Evolutionary conservation across 2,113 vertebrate species (phyloP).

Genomic region (Indicator indicator): DNA sequence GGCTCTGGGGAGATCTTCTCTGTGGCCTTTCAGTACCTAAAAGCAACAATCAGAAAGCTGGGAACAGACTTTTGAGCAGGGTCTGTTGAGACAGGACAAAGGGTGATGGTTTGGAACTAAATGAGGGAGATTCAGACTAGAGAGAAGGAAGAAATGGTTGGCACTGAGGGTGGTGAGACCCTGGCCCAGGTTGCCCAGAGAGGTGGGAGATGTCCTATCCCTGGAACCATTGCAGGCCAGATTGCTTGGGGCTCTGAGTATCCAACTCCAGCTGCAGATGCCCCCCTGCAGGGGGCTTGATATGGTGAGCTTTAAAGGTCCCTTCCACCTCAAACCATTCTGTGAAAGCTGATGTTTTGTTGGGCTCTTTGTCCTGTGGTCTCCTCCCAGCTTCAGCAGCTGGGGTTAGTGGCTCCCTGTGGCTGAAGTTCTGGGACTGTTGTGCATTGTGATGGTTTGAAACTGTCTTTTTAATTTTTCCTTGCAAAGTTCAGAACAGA

Average conservation of each 20-base stretch:
- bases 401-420: accelerated
- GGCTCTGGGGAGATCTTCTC: neutral
- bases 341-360: neutral
- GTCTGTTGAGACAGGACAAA: neutral
- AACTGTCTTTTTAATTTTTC: too few relatives aligned
- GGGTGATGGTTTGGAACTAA: neutral
- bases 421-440: neutral
- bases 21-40: neutral
- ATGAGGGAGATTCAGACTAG: neutral
- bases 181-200: neutral
- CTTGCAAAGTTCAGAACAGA: too few relatives aligned
- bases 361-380: neutral
- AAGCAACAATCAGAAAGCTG: neutral
- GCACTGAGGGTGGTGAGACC: neutral
- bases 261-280: neutral
- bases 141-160: neutral
- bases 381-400: neutral
- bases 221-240: neutral
- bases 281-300: neutral
- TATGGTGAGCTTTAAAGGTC: neutral
- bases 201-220: neutral
- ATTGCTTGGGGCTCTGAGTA: neutral
- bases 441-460: too few relatives aligned
- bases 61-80: neutral
- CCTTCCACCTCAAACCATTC: neutral